These are phyloP conservation scores for Erithacus rubecula DNA, from an alignment of 2,797 vertebrate genomes.

Conservation along the genomic window DNA sequence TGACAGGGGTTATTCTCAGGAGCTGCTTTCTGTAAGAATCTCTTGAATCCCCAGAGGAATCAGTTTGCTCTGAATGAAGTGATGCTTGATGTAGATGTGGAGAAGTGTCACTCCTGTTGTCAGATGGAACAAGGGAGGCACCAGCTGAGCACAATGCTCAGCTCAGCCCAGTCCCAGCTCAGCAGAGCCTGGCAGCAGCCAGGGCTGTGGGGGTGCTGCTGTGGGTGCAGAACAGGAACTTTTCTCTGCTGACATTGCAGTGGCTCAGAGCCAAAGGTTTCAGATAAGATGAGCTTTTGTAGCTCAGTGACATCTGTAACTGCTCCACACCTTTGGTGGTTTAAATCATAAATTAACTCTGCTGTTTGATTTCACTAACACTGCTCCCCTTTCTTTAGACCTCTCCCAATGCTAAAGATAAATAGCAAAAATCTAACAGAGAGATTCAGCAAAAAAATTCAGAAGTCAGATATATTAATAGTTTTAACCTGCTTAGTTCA, in stretches of 20 bases:
- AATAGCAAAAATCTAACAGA: neutral
- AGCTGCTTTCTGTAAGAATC: neutral
- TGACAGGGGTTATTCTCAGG: neutral
- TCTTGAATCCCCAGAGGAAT: neutral
- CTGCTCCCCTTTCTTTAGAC: neutral
- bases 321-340: neutral
- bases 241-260: neutral
- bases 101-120: neutral
- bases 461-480: neutral
- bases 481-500: accelerated
- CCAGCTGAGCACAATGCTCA: neutral
- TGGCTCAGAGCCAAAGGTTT: neutral
- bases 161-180: neutral
- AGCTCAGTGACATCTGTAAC: neutral
- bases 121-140: neutral
- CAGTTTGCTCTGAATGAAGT: neutral
- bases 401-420: neutral
- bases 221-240: neutral
- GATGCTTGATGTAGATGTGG: neutral
- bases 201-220: neutral
- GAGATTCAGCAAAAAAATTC: neutral
- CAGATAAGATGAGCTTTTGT: neutral
- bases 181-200: neutral
- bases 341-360: neutral
- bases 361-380: neutral